phyloP scores from a whole-genome alignment of 2,797 vertebrate genomes.

The Potorous gilbertii region DNA sequence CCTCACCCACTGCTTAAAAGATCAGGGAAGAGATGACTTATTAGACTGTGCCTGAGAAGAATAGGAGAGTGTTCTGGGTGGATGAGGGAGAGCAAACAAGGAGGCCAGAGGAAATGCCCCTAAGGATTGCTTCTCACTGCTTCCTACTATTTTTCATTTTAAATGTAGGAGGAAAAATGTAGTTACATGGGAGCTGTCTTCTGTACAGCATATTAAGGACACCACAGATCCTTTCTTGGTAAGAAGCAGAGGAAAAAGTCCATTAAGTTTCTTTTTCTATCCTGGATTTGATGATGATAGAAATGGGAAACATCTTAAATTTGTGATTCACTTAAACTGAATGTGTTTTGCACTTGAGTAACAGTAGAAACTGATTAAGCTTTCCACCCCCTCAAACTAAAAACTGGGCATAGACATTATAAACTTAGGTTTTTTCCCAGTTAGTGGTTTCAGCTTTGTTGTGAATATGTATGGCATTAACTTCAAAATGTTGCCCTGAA shows the following conservation, averaged over 20 bases:
- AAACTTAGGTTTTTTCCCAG: conserved; percentile 39
- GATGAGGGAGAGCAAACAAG: conserved; percentile 15
- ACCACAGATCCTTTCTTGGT: conserved; percentile 57
- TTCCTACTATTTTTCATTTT: conserved; percentile 61
- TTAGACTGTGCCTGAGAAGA: not conserved
- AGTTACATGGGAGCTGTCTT: conserved; percentile 48
- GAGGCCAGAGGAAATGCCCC: conserved; percentile 44
- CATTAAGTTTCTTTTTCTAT: not conserved
- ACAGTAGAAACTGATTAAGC: conserved; percentile 27
- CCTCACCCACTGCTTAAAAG: conserved; percentile 8
- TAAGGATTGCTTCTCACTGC: not conserved
- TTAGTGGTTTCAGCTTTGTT: conserved; percentile 29
- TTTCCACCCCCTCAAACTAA: not conserved
- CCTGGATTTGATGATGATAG: conserved; percentile 36
- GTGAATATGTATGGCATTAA: not conserved
- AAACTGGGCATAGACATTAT: conserved; percentile 19
- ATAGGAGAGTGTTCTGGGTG: not conserved
- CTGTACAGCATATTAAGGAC: conserved; percentile 22
- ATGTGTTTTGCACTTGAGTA: conserved; percentile 22
- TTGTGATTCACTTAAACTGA: not conserved
- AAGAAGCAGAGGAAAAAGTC: conserved; percentile 32
- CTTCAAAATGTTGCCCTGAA: conserved; percentile 37
- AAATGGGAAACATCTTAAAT: not conserved
- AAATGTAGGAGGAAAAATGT: conserved; percentile 53
- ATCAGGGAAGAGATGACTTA: conserved; percentile 43